Conservation (phyloP, 2,113 vertebrate genomes). For the Gnathonemus echidnorhynchus region DNA sequence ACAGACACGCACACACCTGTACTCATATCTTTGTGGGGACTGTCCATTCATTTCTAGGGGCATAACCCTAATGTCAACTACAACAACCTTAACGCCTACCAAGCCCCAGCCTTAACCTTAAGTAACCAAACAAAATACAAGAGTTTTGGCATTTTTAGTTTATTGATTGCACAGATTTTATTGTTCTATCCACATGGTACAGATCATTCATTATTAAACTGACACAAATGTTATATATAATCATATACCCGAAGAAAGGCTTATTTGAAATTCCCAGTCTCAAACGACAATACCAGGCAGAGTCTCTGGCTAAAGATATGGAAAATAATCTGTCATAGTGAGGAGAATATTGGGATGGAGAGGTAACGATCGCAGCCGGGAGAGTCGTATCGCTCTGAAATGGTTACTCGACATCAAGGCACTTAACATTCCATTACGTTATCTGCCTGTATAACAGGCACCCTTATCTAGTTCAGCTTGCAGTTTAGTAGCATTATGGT, state of each 20-base stretch:
- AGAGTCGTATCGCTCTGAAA: background rate
- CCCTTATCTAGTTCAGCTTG: background rate
- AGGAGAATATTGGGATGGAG: background rate
- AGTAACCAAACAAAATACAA: background rate
- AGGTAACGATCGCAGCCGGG: background rate
- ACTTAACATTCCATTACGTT: conserved; percentile 9
- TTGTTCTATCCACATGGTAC: background rate
- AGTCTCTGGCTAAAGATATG: background rate
- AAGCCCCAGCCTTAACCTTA: background rate
- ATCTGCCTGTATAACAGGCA: background rate
- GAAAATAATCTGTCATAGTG: background rate
- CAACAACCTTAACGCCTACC: background rate
- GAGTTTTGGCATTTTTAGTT: background rate
- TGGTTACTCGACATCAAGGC: background rate
- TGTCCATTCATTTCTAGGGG: background rate
- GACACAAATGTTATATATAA: background rate
- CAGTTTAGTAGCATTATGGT: background rate
- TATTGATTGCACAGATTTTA: background rate
- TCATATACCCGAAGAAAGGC: background rate
- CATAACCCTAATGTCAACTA: background rate
- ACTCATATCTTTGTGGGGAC: background rate
- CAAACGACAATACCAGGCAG: background rate
- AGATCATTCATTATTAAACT: background rate
- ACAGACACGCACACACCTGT: background rate
- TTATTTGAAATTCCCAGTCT: background rate